These are phyloP conservation scores for Trimorus sp. DNA, from an alignment of 2,888 invertebrate species.

Conservation along the genomic window DNA sequence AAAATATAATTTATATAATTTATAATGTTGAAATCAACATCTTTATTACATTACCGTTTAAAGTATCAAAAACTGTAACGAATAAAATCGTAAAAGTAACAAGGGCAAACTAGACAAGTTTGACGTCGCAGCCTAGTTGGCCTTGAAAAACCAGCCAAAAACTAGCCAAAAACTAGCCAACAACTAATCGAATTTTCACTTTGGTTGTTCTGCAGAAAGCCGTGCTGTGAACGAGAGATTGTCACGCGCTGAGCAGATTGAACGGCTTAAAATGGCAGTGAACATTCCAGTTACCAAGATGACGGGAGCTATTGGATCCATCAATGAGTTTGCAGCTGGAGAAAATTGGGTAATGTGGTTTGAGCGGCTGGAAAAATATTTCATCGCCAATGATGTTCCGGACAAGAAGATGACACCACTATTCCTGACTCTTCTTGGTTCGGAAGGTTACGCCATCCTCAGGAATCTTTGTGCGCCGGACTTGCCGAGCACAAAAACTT, in stretches of 20 bases:
- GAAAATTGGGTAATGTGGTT: slow-evolving; percentile 63
- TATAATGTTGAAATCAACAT: no score
- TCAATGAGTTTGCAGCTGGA: slow-evolving; percentile 6
- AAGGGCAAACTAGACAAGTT: no score
- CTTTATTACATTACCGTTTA: no score
- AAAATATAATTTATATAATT: no score
- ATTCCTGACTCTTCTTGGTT: slow-evolving; percentile 51
- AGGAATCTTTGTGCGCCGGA: slow-evolving; percentile 64
- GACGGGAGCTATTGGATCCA: slow-evolving; percentile 15
- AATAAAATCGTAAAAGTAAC: no score
- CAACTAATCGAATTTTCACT: no score
- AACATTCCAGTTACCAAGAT: neutral
- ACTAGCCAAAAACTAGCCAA: no score
- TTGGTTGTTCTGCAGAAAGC: no score
- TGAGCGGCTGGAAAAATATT: slow-evolving; percentile 59
- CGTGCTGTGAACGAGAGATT: no score
- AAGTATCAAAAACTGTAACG: no score
- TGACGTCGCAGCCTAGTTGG: no score
- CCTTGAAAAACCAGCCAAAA: no score
- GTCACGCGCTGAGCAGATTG: neutral
- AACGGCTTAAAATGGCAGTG: neutral
- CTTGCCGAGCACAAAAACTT: slow-evolving; percentile 54
- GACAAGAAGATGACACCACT: slow-evolving; percentile 48
- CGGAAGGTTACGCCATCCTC: slow-evolving; percentile 58
- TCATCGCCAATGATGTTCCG: slow-evolving; percentile 56